These are phyloP conservation scores for Rana temporaria DNA, from an alignment of 2,113 vertebrate species.

Conservation along the genomic window DNA sequence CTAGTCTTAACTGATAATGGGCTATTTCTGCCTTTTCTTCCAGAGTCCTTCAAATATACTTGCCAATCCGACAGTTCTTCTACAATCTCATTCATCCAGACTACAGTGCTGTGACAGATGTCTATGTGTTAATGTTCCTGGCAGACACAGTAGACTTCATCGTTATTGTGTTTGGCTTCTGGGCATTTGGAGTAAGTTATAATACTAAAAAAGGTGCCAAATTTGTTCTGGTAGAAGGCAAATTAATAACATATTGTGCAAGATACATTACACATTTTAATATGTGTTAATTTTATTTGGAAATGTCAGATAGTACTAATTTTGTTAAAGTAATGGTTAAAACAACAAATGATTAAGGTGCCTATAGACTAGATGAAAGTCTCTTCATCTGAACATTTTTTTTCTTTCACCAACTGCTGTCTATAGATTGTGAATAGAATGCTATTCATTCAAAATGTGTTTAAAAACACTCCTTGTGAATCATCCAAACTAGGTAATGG, in stretches of 20 bases:
- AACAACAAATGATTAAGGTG: too few species aligned
- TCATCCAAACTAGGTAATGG: too few species aligned
- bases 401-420: too few species aligned
- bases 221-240: neutral
- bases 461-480: too few species aligned
- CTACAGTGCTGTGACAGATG: conserved; percentile 96
- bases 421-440: too few species aligned
- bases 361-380: too few species aligned
- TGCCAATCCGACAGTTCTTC: conserved; percentile 94
- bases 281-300: too few species aligned
- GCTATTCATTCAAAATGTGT: too few species aligned
- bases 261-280: too few species aligned
- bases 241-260: conserved; percentile 4
- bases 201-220: conserved; percentile 19
- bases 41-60: conserved; percentile 88
- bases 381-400: too few species aligned
- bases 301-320: too few species aligned
- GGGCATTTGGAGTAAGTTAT: conserved; percentile 92
- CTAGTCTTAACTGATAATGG: neutral
- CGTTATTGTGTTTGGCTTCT: conserved; percentile 97
- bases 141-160: conserved; percentile 97
- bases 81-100: conserved; percentile 96
- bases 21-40: conserved; percentile 46
- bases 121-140: conserved; percentile 98
- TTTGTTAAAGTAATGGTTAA: too few species aligned